Conservation (phyloP, 2,888 invertebrate genomes). For the Coelinius sp. region DNA sequence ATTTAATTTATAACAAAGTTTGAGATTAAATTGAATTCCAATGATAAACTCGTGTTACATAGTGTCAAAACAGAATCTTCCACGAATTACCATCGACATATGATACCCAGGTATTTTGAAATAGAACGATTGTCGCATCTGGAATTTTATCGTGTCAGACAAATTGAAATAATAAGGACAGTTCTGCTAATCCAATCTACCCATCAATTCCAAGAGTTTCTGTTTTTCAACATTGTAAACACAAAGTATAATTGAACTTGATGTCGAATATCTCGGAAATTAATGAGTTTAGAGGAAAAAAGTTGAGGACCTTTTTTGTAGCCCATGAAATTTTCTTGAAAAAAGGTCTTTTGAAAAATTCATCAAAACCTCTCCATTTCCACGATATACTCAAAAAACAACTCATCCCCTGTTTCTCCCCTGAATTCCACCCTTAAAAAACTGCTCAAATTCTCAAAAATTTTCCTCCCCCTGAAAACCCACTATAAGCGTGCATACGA, state of each 20-base stretch:
- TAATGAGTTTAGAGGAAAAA: too few relatives aligned
- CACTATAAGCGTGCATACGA: too few relatives aligned
- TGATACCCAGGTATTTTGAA: not conserved
- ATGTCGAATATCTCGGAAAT: too few relatives aligned
- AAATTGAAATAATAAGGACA: not conserved
- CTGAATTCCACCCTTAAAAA: too few relatives aligned
- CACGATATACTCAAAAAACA: not conserved
- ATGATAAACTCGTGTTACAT: constrained; percentile 14
- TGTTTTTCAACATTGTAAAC: not conserved
- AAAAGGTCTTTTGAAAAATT: not conserved
- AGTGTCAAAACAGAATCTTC: constrained; percentile 12
- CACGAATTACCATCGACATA: not conserved
- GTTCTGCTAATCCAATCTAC: not conserved
- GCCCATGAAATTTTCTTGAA: not conserved
- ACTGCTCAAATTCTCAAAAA: too few relatives aligned
- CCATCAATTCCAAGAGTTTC: not conserved
- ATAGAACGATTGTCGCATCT: not conserved
- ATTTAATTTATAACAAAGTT: not conserved
- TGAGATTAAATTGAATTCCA: constrained; percentile 17
- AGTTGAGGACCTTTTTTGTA: too few relatives aligned
- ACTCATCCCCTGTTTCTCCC: too few relatives aligned
- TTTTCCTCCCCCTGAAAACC: too few relatives aligned
- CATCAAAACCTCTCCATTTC: not conserved
- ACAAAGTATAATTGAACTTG: not conserved
- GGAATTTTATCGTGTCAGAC: constrained; percentile 1